Percentiles rank a stretch among this genome's conserved stretches.
phyloP scores from a whole-genome alignment of 2,888 invertebrate species.

The Gisinianus flammeolus region DNA sequence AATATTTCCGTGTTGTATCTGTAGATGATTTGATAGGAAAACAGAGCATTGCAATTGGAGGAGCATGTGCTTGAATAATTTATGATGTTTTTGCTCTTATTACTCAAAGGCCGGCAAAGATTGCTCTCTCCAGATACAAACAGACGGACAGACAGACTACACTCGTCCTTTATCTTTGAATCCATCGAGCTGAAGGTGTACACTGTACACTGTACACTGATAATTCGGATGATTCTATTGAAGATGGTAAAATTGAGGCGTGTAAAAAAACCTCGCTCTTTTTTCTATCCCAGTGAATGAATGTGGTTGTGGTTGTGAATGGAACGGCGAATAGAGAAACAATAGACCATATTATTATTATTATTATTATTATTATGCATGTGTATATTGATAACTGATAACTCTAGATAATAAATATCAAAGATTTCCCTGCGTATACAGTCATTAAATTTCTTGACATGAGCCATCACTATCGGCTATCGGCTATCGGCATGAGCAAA shows the following conservation, averaged over 20 bases:
- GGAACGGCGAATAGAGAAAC: too few relatives aligned
- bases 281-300: too few relatives aligned
- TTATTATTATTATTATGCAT: too few relatives aligned
- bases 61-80: constrained; percentile 34
- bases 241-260: background rate
- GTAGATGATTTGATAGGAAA: background rate
- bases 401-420: too few relatives aligned
- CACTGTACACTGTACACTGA: background rate
- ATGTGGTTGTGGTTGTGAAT: too few relatives aligned
- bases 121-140: background rate
- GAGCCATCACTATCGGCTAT: background rate
- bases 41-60: background rate
- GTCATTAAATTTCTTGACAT: background rate
- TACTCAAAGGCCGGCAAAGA: constrained; percentile 16
- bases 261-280: too few relatives aligned
- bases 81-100: constrained; percentile 31
- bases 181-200: background rate
- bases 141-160: background rate
- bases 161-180: background rate
- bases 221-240: background rate
- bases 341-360: too few relatives aligned
- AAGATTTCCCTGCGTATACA: background rate
- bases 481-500: too few relatives aligned
- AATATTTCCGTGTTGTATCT: background rate
- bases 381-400: too few relatives aligned